These are phyloP conservation scores for Melospiza melodia DNA, from an alignment of 2,113 vertebrate species.

Conservation along the genomic window DNA sequence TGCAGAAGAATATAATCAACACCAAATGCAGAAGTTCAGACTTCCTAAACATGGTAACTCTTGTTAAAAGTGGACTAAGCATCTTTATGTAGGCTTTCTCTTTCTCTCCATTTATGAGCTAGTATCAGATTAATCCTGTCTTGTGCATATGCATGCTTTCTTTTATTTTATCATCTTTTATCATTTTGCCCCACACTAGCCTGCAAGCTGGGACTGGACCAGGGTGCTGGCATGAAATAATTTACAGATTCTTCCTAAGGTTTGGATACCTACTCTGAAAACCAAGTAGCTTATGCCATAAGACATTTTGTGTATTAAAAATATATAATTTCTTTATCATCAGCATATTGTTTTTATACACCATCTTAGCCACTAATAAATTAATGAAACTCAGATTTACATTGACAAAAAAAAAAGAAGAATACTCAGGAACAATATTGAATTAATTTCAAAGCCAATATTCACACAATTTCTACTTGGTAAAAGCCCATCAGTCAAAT, in stretches of 20 bases:
- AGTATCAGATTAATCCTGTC: neutral
- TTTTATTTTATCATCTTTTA: neutral
- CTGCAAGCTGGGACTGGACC: neutral
- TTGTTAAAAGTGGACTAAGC: neutral
- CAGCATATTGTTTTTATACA: neutral
- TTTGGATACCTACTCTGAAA: neutral
- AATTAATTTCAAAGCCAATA: neutral
- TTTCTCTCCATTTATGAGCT: neutral
- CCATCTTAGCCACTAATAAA: neutral
- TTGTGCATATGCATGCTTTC: neutral
- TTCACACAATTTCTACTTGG: neutral
- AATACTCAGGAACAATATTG: neutral
- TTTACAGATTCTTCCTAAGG: neutral
- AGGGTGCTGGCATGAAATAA: neutral
- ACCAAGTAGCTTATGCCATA: neutral
- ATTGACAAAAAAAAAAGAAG: neutral
- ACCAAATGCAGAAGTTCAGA: neutral
- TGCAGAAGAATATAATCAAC: neutral
- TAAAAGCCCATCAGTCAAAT: neutral
- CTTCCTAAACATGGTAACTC: neutral
- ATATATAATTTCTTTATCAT: rapidly evolving
- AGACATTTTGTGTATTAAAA: neutral
- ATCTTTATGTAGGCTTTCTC: neutral
- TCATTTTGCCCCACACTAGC: neutral
- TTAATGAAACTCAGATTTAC: neutral